Base-by-base conservation (phyloP, 1,140 invertebrate species). In the Drosophila navojoa region DNA sequence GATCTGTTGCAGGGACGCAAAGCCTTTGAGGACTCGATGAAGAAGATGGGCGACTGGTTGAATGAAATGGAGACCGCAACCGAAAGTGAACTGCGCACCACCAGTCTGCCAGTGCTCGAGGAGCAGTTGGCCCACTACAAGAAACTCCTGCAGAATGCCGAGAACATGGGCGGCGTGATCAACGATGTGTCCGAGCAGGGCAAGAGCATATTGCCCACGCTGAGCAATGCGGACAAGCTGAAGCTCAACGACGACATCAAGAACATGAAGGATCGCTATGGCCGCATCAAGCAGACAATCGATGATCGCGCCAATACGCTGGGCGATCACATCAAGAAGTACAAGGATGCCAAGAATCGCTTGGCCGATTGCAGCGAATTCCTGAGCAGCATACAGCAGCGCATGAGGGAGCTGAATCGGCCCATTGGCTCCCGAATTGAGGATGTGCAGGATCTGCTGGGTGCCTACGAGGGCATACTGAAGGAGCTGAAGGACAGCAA, bases 71-170 rank as follows among this genome's bases (percentile, higher is more conserved):
- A 98, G 93, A 96, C 97, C 6, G 95, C 96, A 11, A 95, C 96
- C 0, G 95, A 96, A 11, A 94, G 95, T 35, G 97, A 98, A 80
- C 91, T 98, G 3, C 93, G 96, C 53, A 95, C 95, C 19, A 94
- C 96, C 1, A 97, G 94, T 81, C 92, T 97, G 10, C 96, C 96
- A 73, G 93, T 97, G 0, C 92, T 98, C 29, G 95, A 97, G 91
- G 97, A 98, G 92, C 97, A 98, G 86, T 90, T 97, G 42, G 93
- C 94, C 0, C 97, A 97, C 93, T 98, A 97, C 84, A 95, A 96
- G 73, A 95, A 96, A 80, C 92, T 98, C 6, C 94, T 95, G 59
- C 94, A 95, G 69, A 96, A 97, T 92, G 95, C 96, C 1, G 94
- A 95, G 62, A 93, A 94, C 63, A 95, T 96, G 55, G 94, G 94